A percentile compares a stretch with the other conserved stretches of the same genome.
These are phyloP conservation scores for Anthopleura xanthogrammica DNA, from an alignment of 92 coral and sea anemone genomes.

Conservation along the genomic window DNA sequence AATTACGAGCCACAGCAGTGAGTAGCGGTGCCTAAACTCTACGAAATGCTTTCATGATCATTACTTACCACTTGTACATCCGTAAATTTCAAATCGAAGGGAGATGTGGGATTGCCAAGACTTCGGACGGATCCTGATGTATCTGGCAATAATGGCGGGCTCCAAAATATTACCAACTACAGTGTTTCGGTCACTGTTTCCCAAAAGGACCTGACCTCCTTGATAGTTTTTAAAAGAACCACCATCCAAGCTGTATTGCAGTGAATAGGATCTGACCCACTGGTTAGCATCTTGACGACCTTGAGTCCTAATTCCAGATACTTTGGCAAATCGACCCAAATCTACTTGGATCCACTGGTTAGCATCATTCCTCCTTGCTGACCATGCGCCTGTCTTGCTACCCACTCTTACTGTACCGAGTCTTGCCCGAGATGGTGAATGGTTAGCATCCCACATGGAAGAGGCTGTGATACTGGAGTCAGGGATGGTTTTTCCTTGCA, in stretches of 20 bases:
- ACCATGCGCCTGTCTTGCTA: neutral
- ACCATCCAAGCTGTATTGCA: too few relatives aligned
- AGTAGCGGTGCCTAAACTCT: too few relatives aligned
- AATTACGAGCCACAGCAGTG: too few relatives aligned
- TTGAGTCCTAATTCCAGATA: too few relatives aligned
- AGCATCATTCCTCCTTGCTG: too few relatives aligned
- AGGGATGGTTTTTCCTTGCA: slow-evolving; percentile 5
- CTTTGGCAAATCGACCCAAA: too few relatives aligned
- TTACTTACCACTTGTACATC: slow-evolving; percentile 8
- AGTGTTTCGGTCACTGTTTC: neutral
- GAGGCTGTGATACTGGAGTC: slow-evolving; percentile 23
- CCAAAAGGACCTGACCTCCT: neutral
- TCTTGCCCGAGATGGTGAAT: slow-evolving; percentile 20
- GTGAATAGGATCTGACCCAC: too few relatives aligned
- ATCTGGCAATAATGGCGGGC: slow-evolving; percentile 14
- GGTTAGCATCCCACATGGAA: slow-evolving; percentile 20
- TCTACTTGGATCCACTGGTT: too few relatives aligned
- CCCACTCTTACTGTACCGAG: slow-evolving; percentile 12
- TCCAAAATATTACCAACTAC: slow-evolving; percentile 2
- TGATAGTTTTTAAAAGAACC: neutral
- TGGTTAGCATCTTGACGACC: too few relatives aligned
- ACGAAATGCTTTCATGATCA: neutral
- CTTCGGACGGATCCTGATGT: slow-evolving; percentile 11
- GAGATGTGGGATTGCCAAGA: slow-evolving; percentile 8
- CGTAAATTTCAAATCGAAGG: neutral